Percentiles rank a stretch among this genome's conserved stretches.
Evolutionary conservation across 2,888 invertebrate genomes (phyloP).

Genomic region (Phrixothrix hirtus): DNA sequence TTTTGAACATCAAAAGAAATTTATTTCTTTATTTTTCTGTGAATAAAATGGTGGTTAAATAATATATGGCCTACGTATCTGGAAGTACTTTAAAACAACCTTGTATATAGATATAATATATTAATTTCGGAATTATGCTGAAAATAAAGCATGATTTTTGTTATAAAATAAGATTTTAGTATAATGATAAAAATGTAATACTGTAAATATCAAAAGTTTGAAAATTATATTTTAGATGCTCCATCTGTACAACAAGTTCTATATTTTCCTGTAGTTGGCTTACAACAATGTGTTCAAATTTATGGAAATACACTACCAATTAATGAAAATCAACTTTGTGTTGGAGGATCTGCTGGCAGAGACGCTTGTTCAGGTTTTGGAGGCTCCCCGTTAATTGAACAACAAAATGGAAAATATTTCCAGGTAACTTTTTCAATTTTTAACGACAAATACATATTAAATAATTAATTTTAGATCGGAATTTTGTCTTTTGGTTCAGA

Average conservation of each 20-base stretch:
- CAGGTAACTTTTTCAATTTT: conserved; percentile 58
- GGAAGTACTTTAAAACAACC: too few species aligned
- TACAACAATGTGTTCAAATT: conserved; percentile 68
- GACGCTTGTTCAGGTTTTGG: conserved; percentile 82
- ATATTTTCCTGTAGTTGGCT: conserved; percentile 67
- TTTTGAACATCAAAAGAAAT: too few species aligned
- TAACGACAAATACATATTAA: neutral
- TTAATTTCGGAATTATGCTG: too few species aligned
- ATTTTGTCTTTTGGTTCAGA: conserved; percentile 81
- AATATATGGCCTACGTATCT: too few species aligned
- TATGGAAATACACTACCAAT: conserved; percentile 70
- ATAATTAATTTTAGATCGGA: conserved; percentile 63
- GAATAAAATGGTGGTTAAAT: too few species aligned
- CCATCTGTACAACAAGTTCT: conserved; percentile 60
- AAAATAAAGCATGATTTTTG: too few species aligned
- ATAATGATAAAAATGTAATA: too few species aligned
- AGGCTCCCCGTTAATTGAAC: conserved; percentile 71
- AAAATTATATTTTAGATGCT: conserved; percentile 15
- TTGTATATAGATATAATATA: too few species aligned
- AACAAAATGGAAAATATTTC: conserved; percentile 64
- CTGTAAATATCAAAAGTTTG: too few species aligned
- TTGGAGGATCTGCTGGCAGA: conserved; percentile 72
- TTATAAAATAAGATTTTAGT: too few species aligned
- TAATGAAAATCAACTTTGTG: conserved; percentile 69
- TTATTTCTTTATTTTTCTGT: too few species aligned